A percentile compares a stretch with the other conserved stretches of the same genome.
These are phyloP conservation scores for Microtus montanus DNA, from an alignment of 2,113 vertebrate species.

Conservation along the genomic window DNA sequence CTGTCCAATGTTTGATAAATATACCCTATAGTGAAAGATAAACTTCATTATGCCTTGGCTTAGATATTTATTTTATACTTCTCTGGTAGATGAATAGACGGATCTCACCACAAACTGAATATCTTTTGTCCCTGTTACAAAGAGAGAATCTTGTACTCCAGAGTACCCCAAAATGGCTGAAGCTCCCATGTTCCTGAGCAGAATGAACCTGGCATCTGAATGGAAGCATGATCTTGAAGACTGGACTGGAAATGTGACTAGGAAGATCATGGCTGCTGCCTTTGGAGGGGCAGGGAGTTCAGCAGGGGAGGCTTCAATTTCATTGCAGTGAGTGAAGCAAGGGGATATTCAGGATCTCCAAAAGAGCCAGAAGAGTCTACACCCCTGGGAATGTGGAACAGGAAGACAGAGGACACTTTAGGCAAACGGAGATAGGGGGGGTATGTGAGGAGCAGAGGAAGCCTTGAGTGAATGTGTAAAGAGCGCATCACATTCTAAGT, in stretches of 20 bases:
- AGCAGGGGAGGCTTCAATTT: rapidly evolving
- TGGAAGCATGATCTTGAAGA: neutral
- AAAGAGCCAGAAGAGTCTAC: neutral
- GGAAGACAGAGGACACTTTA: neutral
- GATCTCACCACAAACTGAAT: neutral
- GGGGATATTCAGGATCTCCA: too few relatives aligned
- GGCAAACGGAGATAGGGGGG: too few relatives aligned
- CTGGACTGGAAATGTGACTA: rapidly evolving
- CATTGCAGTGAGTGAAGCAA: neutral
- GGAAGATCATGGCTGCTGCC: neutral
- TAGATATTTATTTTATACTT: neutral
- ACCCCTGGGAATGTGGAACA: neutral
- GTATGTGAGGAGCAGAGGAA: too few relatives aligned
- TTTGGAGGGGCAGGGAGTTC: neutral
- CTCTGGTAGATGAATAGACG: neutral
- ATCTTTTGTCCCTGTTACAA: neutral
- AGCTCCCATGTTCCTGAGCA: neutral
- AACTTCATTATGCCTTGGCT: neutral
- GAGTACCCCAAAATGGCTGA: neutral
- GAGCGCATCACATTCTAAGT: neutral
- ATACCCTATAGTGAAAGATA: constrained; percentile 19
- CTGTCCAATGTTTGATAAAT: neutral
- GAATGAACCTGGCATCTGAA: neutral
- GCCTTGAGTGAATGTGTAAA: too few relatives aligned
- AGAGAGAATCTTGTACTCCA: neutral